Evolutionary conservation across 1,140 invertebrate genomes (phyloP).

Genomic region (Aethina tumida): DNA sequence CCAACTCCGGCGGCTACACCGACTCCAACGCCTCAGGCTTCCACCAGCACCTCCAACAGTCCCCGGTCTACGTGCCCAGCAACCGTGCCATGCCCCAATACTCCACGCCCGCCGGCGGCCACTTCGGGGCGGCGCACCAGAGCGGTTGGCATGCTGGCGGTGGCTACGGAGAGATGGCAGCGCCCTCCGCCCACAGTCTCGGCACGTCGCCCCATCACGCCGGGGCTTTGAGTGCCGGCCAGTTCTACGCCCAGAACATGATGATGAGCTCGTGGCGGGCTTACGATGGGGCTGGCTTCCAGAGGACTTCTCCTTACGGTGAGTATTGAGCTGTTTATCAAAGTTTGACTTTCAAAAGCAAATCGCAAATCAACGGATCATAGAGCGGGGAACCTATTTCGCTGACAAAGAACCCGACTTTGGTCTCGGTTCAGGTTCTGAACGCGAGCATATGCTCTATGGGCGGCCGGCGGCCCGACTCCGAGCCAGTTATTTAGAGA

Average conservation of each 20-base stretch:
- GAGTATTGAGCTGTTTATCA: no score
- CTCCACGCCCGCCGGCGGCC: constrained; percentile 32
- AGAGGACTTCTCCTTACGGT: constrained; percentile 66
- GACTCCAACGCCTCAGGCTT: constrained; percentile 34
- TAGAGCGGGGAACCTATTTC: no score
- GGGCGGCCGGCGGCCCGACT: no score
- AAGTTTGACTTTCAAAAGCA: no score
- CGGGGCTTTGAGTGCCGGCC: constrained; percentile 35
- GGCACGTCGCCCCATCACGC: constrained; percentile 25
- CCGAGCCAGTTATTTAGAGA: constrained; percentile 1
- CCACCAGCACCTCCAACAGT: constrained; percentile 35
- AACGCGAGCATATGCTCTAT: no score
- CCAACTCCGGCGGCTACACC: constrained; percentile 33
- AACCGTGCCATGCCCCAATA: constrained; percentile 37
- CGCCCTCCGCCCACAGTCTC: constrained; percentile 26
- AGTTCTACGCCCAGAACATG: constrained; percentile 61
- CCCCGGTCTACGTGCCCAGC: constrained; percentile 44
- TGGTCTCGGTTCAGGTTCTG: no score
- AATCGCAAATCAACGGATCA: no score
- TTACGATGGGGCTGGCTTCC: constrained; percentile 62
- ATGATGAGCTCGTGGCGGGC: constrained; percentile 72
- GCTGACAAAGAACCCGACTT: no score
- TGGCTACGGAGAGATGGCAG: constrained; percentile 31
- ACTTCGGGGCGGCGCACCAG: constrained; percentile 29
- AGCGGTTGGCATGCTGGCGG: constrained; percentile 31